phyloP scores from a whole-genome alignment of 1,140 invertebrate genomes.

The Portunus trituberculatus region DNA sequence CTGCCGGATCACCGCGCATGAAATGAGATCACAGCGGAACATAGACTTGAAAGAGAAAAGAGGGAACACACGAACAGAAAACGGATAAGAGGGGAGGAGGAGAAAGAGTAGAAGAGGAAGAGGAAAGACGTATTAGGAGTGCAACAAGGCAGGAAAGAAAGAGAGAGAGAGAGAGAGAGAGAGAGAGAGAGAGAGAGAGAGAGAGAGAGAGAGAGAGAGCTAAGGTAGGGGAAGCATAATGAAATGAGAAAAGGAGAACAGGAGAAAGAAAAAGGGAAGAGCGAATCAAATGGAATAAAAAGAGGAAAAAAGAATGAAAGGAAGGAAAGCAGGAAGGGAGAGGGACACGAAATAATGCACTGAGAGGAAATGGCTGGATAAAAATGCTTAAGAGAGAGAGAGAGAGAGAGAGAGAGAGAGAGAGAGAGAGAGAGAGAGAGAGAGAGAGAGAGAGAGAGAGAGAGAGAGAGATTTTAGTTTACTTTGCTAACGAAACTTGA shows the following conservation, averaged over 20 bases:
- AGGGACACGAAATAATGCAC: neutral
- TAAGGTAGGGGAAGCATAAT: neutral
- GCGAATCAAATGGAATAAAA: neutral
- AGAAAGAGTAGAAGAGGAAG: neutral
- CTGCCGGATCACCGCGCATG: too few species aligned
- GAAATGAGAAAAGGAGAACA: neutral
- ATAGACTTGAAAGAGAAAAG: neutral
- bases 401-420: neutral
- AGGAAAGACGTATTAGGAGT: too few species aligned
- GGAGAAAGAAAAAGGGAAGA: neutral
- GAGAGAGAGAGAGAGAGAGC: neutral
- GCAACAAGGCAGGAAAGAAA: too few species aligned
- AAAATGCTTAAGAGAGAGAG: too few species aligned
- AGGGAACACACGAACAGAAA: neutral
- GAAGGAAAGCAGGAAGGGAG: neutral
- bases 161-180: too few species aligned
- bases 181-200: neutral
- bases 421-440: neutral
- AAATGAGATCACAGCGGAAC: too few species aligned
- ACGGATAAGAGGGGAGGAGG: neutral
- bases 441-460: neutral
- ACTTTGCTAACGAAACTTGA: too few species aligned
- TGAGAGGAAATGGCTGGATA: too few species aligned
- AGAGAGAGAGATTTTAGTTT: neutral
- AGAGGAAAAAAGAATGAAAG: neutral